Percentiles rank a stretch among this genome's conserved stretches.
Evolutionary conservation across 2,797 vertebrate genomes (phyloP).

Genomic region (Triplophysa yarkandensis): DNA sequence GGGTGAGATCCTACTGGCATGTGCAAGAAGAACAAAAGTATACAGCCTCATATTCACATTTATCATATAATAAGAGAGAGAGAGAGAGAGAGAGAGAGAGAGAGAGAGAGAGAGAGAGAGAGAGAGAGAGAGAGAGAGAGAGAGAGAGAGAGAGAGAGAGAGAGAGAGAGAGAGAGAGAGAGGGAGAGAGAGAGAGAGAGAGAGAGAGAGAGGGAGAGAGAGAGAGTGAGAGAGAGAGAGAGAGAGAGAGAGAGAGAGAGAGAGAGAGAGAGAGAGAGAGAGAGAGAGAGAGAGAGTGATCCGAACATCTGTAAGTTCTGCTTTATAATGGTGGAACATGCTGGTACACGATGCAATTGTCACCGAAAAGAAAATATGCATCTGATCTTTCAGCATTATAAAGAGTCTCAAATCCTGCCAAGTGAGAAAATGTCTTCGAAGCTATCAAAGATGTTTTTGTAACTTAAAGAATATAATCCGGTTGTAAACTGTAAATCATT

Average conservation of each 20-base stretch:
- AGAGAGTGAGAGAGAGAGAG: constrained; percentile 7
- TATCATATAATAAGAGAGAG: constrained; percentile 25
- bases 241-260: constrained; percentile 9
- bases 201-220: constrained; percentile 8
- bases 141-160: constrained; percentile 9
- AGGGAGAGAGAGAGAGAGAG: constrained; percentile 8
- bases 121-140: constrained; percentile 9
- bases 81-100: neutral
- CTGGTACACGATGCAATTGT: constrained; percentile 49
- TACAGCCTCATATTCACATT: neutral
- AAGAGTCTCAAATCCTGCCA: constrained; percentile 61
- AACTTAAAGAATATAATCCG: too few species aligned
- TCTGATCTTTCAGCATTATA: constrained; percentile 52
- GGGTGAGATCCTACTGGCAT: neutral
- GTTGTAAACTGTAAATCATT: neutral
- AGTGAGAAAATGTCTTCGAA: neutral
- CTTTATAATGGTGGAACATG: constrained; percentile 50
- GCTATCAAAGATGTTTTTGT: too few species aligned
- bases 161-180: constrained; percentile 9
- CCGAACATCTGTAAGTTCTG: constrained; percentile 34
- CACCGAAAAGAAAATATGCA: constrained; percentile 58
- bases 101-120: constrained; percentile 9
- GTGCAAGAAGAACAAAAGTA: neutral
- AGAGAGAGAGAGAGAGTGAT: neutral
- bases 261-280: constrained; percentile 9